Base-by-base conservation (phyloP, 2,113 vertebrate species). In the Salvelinus fontinalis region DNA sequence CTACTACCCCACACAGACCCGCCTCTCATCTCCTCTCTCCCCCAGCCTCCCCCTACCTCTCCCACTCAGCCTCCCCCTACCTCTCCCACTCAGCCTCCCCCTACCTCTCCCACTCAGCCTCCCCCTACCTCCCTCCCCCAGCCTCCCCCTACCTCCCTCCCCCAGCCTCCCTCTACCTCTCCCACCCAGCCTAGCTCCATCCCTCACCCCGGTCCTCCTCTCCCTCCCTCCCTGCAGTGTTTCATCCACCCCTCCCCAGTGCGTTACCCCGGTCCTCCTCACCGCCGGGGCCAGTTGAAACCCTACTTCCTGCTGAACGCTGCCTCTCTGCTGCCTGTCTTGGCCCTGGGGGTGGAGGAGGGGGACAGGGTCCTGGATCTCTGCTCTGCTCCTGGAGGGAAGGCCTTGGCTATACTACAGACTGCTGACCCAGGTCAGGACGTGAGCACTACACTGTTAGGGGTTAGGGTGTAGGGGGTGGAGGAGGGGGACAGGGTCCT, bases 321-420 rank as follows among this genome's bases (percentile, higher is more conserved):
- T 18, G 95, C 97, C 18, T 99, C 98, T 0, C 78, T 99, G 81
- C 92, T 99, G 22, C 95, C 97, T 0, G 96, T 98, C 49, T 82
- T 99, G 88, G 96, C 97, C 3, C 84, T 99, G 65, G 94, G 94
- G 67, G 84, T 96, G 75, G 81, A 68, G 75, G 91, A 96, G 77
- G 96, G 95, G 5, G 96, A 99, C 14, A 87, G 81, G 0, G 89
- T 98, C 88, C 86, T 99, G 91, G 98, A 99, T 88, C 87, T 99
- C 80, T 99, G 98, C 85, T 95, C 98, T 67, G 97, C 97, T 7
- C 98, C 98, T 3, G 98, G 97, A 29, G 98, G 97, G 2, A 99
- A 99, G 93, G 94, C 96, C 0, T 18, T 99, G 7, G 94, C 95
- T 34, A 73, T 97, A 20, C 87, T 99, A 81, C 97, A 99, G 82